Conservation (phyloP, 2,113 vertebrate genomes). For the Varanus komodoensis region DNA sequence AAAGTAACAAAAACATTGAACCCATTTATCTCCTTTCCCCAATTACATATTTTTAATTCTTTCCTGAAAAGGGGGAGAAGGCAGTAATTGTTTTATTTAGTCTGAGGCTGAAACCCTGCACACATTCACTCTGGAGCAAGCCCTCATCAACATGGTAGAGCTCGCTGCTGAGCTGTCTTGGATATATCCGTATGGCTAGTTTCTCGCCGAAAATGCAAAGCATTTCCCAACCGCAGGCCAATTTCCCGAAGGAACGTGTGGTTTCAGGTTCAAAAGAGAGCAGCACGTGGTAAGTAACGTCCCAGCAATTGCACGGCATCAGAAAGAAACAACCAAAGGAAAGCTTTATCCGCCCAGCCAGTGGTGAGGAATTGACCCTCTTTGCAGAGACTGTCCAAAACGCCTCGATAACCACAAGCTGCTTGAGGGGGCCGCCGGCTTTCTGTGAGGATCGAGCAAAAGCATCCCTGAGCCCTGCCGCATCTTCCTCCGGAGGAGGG, state of each 20-base stretch:
- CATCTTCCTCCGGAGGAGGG: not conserved
- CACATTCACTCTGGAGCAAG: too few species aligned
- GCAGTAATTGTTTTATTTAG: not conserved
- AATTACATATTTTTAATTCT: not conserved
- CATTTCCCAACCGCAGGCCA: not conserved
- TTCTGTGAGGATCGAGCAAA: not conserved
- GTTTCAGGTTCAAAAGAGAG: not conserved
- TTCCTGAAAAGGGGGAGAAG: not conserved
- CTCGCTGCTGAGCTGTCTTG: too few species aligned
- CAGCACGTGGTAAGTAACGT: not conserved
- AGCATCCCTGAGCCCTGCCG: not conserved
- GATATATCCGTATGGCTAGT: too few species aligned
- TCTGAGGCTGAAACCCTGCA: not conserved
- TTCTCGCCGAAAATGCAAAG: not conserved
- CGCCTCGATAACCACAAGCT: too few species aligned
- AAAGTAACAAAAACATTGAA: not conserved
- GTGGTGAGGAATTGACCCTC: too few species aligned
- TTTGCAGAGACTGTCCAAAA: too few species aligned
- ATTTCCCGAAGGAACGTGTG: not conserved
- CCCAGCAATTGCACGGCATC: not conserved
- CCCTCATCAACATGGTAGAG: too few species aligned
- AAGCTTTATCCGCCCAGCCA: not conserved
- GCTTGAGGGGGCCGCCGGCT: too few species aligned
- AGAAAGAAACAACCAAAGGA: not conserved
- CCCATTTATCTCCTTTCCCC: not conserved